A percentile compares a stretch with the other conserved stretches of the same genome.
Conservation (phyloP, 2,113 vertebrate species). For the Salvelinus alpinus region DNA sequence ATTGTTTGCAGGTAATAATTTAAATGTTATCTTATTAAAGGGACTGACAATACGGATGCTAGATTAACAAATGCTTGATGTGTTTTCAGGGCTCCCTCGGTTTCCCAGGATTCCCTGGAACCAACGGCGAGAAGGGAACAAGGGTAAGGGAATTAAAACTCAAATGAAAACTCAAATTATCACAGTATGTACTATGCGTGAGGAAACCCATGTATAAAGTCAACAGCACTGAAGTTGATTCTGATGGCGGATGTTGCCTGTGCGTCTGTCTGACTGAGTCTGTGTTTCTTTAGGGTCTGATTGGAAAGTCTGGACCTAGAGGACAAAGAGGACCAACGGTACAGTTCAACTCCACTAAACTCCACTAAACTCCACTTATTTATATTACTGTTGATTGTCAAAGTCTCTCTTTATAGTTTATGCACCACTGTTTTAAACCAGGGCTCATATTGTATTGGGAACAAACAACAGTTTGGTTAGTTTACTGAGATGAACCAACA, state of each 20-base stretch:
- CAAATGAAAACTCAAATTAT: background rate
- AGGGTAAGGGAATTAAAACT: slow-evolving; percentile 71
- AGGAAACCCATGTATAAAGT: no score
- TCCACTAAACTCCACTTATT: background rate
- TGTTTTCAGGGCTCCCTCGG: slow-evolving; percentile 83
- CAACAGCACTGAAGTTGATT: background rate
- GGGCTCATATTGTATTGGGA: no score
- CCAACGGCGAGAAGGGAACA: slow-evolving; percentile 88
- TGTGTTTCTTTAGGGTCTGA: slow-evolving; percentile 79
- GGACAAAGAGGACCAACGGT: slow-evolving; percentile 97
- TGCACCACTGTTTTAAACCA: background rate
- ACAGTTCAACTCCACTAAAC: slow-evolving; percentile 39
- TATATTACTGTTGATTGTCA: no score
- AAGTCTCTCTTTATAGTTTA: no score
- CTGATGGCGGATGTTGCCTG: background rate
- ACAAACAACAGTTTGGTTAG: no score
- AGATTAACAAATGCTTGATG: background rate
- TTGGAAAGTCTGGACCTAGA: slow-evolving; percentile 91
- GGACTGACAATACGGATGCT: background rate
- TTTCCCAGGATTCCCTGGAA: slow-evolving; percentile 89
- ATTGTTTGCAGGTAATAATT: background rate
- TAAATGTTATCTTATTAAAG: no score
- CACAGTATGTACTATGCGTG: background rate
- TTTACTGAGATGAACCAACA: background rate
- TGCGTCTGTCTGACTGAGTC: slow-evolving; percentile 12